Evolutionary conservation across 2,888 invertebrate species (phyloP).

Genomic region (Tholera decimalis): DNA sequence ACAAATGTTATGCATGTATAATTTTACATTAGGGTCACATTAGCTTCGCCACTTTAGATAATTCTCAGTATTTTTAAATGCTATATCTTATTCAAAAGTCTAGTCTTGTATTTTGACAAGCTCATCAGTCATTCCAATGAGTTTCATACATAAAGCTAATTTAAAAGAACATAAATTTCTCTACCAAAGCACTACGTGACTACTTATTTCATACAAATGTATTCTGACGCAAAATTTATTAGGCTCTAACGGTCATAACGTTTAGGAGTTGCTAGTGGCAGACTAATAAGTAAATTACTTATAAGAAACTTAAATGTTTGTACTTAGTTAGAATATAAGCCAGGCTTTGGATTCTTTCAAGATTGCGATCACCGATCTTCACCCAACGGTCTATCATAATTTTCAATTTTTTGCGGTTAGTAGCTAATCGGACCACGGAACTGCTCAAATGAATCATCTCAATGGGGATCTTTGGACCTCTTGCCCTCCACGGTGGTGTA

Average conservation of each 20-base stretch:
- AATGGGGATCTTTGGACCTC: too few relatives aligned
- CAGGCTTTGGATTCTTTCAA: too few relatives aligned
- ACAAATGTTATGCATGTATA: neutral
- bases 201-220: slow-evolving; percentile 20
- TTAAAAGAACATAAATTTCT: slow-evolving; percentile 26
- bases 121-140: slow-evolving; percentile 38
- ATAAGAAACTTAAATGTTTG: neutral
- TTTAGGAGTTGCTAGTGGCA: neutral
- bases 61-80: neutral
- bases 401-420: too few relatives aligned
- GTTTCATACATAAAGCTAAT: slow-evolving; percentile 18
- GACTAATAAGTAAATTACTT: neutral
- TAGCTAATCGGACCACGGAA: too few relatives aligned
- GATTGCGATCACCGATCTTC: too few relatives aligned
- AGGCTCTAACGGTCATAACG: slow-evolving; percentile 4
- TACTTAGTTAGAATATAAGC: neutral
- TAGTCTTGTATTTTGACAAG: slow-evolving; percentile 1
- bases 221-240: slow-evolving; percentile 27
- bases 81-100: slow-evolving; percentile 2
- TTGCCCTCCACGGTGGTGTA: too few relatives aligned
- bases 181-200: slow-evolving; percentile 11
- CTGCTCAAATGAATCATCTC: too few relatives aligned
- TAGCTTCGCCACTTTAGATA: neutral
- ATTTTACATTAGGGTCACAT: neutral
- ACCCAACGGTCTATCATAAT: too few relatives aligned